Evolutionary conservation across 2,113 vertebrate genomes (phyloP), one percentile per base, ranked within the genome.

Genomic region (Cynocephalus volans): DNA sequence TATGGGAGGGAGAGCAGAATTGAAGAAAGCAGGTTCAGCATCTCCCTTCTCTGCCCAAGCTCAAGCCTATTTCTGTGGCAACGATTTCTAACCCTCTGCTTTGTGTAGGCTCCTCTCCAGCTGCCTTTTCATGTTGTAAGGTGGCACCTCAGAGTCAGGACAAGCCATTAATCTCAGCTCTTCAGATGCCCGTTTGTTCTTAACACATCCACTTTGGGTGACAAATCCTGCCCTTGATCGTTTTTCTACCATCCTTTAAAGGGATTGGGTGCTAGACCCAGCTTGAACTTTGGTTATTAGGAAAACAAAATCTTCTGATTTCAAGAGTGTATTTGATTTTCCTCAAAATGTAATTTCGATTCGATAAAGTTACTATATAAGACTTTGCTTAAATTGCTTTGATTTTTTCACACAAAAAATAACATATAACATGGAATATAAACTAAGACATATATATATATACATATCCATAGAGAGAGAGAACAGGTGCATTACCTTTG

Each of bases 341-440:
- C 50, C 52, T 93, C 33, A 60, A 95, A 83, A 69, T 69, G 14
- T 69, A 80, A 80, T 96, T 96, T 73, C 79, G 88, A 36, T 36
- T 54, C 91, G 73, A 58, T 82, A 56, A 77, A 75, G 6, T 83
- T 89, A 54, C 6, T 79, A 14, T 45, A 2, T 31, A 81, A 88
- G 10, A 2, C 14, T 80, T 93, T 56, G 62, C 21, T 88, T 69
- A 77, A 45, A 89, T 58, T 64, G 45, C 70, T 90, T 90, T 75
- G 50, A 86, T 69, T 82, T 90, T 28, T 90, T 33, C 26, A 88
- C 15, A 76, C 7, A 56, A 33, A n/a, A 72, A 83, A 48, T 90
- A n/a, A 87, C 14, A 54, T 36, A 83, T 33, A 54, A 52, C 69
- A 81, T 52, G 2, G 26, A 89, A 73, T 28, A 76, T 18, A 90